Base-by-base conservation (phyloP, 1,140 invertebrate genomes). In the Diorhabda carinulata region DNA sequence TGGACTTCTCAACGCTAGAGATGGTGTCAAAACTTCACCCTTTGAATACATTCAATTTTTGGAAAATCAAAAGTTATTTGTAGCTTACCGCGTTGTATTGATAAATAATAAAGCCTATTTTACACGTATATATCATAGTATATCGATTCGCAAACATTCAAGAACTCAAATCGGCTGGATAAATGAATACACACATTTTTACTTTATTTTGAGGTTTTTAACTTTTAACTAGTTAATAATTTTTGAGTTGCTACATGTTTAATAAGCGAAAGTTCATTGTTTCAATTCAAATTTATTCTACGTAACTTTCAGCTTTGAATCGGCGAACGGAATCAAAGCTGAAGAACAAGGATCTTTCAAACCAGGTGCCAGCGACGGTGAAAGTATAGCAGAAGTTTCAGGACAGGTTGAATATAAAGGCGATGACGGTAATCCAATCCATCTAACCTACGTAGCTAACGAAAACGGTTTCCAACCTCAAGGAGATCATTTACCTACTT, bases 381-480 rank as follows among this genome's bases (percentile, higher is more conserved):
- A 79, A 63, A 76, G 76, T 41, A 79, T 72, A 45, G 77, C 74
- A 43, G 76, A 77, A 60, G 80, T 81, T 3, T 73, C 78, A 41
- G 81, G 81, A 8, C 70, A 73, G 57, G 82, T 73, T 57, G 72
- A 78, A 4, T 82, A 66, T 44, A 58, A 72, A 5, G 65, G 72
- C 0, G 78, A 76, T 5, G 81, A 83, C 25, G 80, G 81, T 8
- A 61, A 73, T 43, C 77, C 76, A 10, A 70, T 82, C 4, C 69
- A 75, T 43, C 76, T 86, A 2, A 75, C 73, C 57, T 86, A 85
- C 61, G 77, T 82, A 9, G 73, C 85, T 62, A 89, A 91, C 76
- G 88, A 91, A 74, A 88, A 88, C 61, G 88, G 87, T 3, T 89
- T 87, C 74, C 85, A 87, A 70, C 87, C 89, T 3, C 81, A 84